Conservation (phyloP, 2,888 invertebrate species). For the Cantharis rufa region DNA sequence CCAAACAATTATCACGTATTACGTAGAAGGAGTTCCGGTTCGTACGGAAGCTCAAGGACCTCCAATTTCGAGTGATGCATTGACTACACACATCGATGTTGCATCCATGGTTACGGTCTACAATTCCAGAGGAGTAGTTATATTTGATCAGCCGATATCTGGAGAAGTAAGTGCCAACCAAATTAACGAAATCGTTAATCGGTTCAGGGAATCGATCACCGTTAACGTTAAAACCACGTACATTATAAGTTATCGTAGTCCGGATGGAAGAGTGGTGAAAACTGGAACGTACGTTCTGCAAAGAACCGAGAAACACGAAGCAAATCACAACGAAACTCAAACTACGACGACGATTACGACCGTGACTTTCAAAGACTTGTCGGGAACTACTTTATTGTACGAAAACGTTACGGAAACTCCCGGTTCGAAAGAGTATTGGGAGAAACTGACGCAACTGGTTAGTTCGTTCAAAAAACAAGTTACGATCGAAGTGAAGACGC, state of each 20-base stretch:
- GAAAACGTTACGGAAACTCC: constrained; percentile 3
- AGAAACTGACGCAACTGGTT: constrained; percentile 3
- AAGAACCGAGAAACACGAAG: constrained; percentile 3
- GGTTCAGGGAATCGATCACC: background rate
- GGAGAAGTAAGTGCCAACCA: background rate
- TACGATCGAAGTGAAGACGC: background rate
- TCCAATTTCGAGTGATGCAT: background rate
- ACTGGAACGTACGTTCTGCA: background rate
- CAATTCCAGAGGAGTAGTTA: background rate
- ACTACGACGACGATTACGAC: constrained; percentile 4
- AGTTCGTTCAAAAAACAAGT: background rate
- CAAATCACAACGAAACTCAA: background rate
- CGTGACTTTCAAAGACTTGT: constrained; percentile 2
- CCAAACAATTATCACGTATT: background rate
- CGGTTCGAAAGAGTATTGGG: constrained; percentile 8
- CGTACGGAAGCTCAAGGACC: background rate
- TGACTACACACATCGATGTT: background rate
- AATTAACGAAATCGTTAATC: background rate
- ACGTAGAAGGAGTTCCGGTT: background rate
- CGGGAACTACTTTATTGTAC: background rate
- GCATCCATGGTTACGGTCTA: background rate
- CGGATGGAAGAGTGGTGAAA: background rate
- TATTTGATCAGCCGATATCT: background rate
- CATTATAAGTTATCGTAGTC: background rate
- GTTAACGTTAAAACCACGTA: background rate